phyloP scores from a whole-genome alignment of 2,797 vertebrate genomes.

The Perodicticus potto region DNA sequence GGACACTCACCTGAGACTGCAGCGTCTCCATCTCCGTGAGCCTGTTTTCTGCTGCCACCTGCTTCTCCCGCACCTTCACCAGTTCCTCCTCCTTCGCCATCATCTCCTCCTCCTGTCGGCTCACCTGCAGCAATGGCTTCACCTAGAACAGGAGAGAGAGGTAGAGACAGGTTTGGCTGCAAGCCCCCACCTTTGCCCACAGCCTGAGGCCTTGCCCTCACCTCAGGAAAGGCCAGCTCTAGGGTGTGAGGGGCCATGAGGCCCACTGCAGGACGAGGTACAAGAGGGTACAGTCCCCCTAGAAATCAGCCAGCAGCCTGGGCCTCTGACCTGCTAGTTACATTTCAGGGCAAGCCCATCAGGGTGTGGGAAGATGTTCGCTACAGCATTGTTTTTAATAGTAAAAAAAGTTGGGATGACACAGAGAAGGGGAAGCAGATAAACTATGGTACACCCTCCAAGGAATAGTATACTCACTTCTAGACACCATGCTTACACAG shows the following conservation, averaged over 20 bases:
- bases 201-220: neutral
- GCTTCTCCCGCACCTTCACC: conserved; percentile 94
- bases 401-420: neutral
- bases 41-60: conserved; percentile 92
- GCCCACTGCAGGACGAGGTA: rapidly evolving
- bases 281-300: neutral
- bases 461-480: neutral
- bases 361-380: neutral
- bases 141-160: conserved; percentile 88
- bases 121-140: conserved; percentile 98
- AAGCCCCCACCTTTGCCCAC: rapidly evolving
- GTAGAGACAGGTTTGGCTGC: neutral
- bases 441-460: neutral
- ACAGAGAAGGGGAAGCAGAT: neutral
- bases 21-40: conserved; percentile 93
- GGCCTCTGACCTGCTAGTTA: neutral
- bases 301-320: neutral
- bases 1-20: conserved; percentile 92
- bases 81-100: conserved; percentile 97
- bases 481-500: neutral
- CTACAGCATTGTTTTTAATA: neutral
- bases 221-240: neutral
- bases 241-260: rapidly evolving
- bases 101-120: conserved; percentile 98
- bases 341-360: neutral